Evolutionary conservation across 2,113 vertebrate species (phyloP).

Genomic region (Buteo buteo): DNA sequence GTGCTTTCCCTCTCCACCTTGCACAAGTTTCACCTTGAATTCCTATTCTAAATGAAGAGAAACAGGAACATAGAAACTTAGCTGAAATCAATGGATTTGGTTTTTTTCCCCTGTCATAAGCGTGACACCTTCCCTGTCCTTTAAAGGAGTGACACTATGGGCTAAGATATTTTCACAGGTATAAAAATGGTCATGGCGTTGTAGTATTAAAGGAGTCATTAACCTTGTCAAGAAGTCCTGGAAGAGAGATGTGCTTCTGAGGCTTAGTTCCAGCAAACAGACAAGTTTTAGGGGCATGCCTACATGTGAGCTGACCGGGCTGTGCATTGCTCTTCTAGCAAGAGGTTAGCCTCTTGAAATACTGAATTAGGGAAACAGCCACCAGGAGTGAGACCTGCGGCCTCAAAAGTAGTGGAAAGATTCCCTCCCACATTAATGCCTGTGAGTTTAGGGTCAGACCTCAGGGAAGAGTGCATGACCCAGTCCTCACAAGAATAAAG

Average conservation of each 20-base stretch:
- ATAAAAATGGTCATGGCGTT: neutral
- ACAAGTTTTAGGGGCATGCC: neutral
- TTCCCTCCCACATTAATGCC: neutral
- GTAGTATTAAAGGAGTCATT: neutral
- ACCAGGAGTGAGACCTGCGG: neutral
- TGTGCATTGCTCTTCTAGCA: neutral
- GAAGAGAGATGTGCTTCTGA: neutral
- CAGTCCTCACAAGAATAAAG: neutral
- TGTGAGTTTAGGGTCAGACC: neutral
- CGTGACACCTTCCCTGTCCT: neutral
- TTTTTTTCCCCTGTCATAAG: neutral
- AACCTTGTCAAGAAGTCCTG: neutral
- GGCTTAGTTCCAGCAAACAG: neutral
- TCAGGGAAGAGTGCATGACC: fast-evolving
- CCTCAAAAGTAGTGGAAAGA: neutral
- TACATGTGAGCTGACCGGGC: neutral
- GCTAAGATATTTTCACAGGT: neutral
- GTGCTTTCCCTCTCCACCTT: neutral
- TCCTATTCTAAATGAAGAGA: neutral
- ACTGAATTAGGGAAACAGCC: neutral
- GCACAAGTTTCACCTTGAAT: neutral
- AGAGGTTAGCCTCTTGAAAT: neutral
- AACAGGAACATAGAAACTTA: neutral
- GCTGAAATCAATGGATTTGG: neutral
- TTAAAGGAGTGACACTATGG: neutral